Percentiles rank a stretch among this genome's conserved stretches.
Conservation (phyloP, 2,797 vertebrate genomes). For the Psittacula echo region DNA sequence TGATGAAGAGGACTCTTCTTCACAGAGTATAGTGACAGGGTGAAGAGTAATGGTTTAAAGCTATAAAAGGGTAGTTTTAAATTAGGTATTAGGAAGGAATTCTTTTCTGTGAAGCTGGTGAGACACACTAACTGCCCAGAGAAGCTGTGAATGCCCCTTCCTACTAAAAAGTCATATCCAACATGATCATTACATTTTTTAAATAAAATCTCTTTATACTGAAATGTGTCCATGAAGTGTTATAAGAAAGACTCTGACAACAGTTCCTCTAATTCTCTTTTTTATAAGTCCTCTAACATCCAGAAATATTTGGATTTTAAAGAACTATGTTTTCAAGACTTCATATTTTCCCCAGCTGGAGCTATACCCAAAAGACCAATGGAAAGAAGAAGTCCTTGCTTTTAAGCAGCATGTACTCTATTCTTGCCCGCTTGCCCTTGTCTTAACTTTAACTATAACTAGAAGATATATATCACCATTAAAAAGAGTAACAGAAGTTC, state of each 20-base stretch:
- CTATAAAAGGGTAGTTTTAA: not conserved
- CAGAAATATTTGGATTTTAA: not conserved
- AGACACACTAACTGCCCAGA: not conserved
- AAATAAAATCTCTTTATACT: not conserved
- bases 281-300: not conserved
- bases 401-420: not conserved
- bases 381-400: not conserved
- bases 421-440: not conserved
- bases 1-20: fast-evolving
- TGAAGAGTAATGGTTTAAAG: fast-evolving
- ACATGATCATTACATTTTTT: not conserved
- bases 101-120: not conserved
- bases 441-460: constrained; percentile 22
- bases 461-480: constrained; percentile 23
- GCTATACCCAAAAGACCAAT: not conserved
- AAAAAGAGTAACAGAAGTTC: constrained; percentile 30
- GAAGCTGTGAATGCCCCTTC: not conserved
- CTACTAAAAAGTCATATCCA: not conserved
- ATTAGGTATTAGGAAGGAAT: not conserved
- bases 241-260: fast-evolving
- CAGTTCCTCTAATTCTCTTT: not conserved
- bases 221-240: not conserved
- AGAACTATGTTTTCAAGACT: not conserved
- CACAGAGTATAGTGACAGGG: not conserved
- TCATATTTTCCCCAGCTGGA: not conserved